Evolutionary conservation across 2,888 invertebrate genomes (phyloP).

Genomic region (Drymonia ruficornis): DNA sequence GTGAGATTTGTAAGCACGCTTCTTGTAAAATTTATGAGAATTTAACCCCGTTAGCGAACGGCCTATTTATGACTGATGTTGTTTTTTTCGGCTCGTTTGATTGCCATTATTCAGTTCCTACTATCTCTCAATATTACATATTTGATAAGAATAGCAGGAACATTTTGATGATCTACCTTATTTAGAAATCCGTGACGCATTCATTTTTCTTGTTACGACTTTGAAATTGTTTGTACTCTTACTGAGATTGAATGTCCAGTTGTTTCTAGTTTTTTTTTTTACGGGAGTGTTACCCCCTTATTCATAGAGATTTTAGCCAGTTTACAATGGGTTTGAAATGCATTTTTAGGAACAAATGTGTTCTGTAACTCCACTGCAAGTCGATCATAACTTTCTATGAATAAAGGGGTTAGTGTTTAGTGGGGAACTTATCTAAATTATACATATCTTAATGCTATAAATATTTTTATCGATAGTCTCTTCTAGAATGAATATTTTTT

Average conservation of each 20-base stretch:
- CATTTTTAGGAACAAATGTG: no score
- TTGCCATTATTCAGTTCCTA: constrained; percentile 11
- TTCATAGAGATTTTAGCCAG: no score
- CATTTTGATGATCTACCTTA: background rate
- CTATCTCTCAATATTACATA: background rate
- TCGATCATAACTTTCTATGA: no score
- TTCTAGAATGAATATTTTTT: constrained; percentile 32
- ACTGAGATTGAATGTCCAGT: constrained; percentile 24
- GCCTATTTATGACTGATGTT: constrained; percentile 34
- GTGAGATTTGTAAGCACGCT: constrained; percentile 27
- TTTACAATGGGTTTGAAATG: no score
- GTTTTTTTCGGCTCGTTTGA: background rate
- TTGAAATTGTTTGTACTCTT: background rate
- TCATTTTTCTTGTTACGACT: background rate
- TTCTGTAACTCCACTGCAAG: no score
- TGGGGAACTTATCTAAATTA: constrained; percentile 31
- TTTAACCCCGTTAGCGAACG: constrained; percentile 29
- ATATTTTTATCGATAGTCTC: constrained; percentile 29
- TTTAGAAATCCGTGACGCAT: background rate
- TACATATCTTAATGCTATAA: constrained; percentile 37
- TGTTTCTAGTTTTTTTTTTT: constrained; percentile 22
- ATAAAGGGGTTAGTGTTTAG: constrained; percentile 25
- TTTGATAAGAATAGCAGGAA: constrained; percentile 2
- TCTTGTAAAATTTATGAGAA: constrained; percentile 25
- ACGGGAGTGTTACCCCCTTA: constrained; percentile 18